These are phyloP conservation scores for Polyommatus iphigenia DNA, from an alignment of 2,888 invertebrate species.

Conservation along the genomic window DNA sequence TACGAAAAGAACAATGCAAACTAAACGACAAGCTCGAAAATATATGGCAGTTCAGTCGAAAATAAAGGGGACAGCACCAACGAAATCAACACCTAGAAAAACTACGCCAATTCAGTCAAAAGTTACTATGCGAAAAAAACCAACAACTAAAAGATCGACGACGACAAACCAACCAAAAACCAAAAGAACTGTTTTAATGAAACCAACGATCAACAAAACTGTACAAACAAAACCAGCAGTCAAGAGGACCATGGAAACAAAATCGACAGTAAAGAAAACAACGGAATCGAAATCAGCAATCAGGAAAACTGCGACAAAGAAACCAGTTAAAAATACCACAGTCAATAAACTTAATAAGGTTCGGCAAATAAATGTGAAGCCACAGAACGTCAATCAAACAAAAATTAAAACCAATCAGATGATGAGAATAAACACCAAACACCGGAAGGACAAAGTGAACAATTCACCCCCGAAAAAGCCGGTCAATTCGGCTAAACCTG, in stretches of 20 bases:
- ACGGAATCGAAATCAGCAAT: background rate
- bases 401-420: background rate
- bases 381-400: background rate
- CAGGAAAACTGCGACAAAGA: background rate
- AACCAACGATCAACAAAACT: slow-evolving; percentile 16
- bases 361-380: background rate
- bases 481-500: slow-evolving; percentile 24
- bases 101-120: background rate
- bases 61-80: background rate
- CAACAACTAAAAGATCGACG: background rate
- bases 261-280: slow-evolving; percentile 8
- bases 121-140: slow-evolving; percentile 6
- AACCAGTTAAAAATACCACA: background rate
- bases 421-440: background rate
- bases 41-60: background rate
- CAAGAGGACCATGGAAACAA: slow-evolving; percentile 2
- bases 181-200: slow-evolving; percentile 14
- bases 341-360: background rate
- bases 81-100: background rate
- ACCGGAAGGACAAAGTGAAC: background rate
- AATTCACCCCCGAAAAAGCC: background rate
- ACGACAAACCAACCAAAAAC: slow-evolving; percentile 32
- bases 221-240: background rate
- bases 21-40: slow-evolving; percentile 13
- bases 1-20: background rate